Evolutionary conservation across 2,113 vertebrate species (phyloP), one percentile per base, ranked within the genome.

Genomic region (Cariama cristata): DNA sequence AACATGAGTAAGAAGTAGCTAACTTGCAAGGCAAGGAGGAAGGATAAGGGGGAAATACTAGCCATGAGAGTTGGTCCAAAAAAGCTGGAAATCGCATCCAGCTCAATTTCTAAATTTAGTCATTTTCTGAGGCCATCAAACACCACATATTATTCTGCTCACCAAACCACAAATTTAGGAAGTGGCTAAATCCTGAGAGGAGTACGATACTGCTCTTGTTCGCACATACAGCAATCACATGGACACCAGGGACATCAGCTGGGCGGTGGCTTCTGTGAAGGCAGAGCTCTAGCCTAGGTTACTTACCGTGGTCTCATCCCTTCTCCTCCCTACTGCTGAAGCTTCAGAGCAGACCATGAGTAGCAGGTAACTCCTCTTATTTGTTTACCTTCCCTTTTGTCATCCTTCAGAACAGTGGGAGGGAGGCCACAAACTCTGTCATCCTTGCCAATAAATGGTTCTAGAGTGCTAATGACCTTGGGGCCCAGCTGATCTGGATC

Each of bases 81-180:
- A 71, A 35, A 22, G 20, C 0, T 84, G 64, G 82, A 86, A 84
- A 86, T 49, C 12, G 8, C 10, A 73, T 60, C 53, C 82, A 94
- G 47, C 30, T 90, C 52, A 9, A 3, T n/a, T 92, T 94, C 82
- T 92, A 79, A 96, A 79, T 92, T 95, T 88, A 96, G 91, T 28
- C 69, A 68, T 62, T 82, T 96, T 93, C 81, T 53, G 86, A 89
- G 66, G 66, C 89, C 50, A 79, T 30, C 30, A 59, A 91, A 60
- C 66, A 89, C 49, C 82, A 92, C 44, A 42, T 52, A 73, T 20
- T 91, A 73, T 80, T 87, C 71, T 87, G 66, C 66, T 95, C 80
- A 90, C 56, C 80, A 87, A 96, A 94, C 91, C 91, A 94, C 91
- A 82, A 45, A 60, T 68, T 90, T 90, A 96, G 95, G 93, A 97